Evolutionary conservation across 2,113 vertebrate genomes (phyloP).

Genomic region (Tichodroma muraria): DNA sequence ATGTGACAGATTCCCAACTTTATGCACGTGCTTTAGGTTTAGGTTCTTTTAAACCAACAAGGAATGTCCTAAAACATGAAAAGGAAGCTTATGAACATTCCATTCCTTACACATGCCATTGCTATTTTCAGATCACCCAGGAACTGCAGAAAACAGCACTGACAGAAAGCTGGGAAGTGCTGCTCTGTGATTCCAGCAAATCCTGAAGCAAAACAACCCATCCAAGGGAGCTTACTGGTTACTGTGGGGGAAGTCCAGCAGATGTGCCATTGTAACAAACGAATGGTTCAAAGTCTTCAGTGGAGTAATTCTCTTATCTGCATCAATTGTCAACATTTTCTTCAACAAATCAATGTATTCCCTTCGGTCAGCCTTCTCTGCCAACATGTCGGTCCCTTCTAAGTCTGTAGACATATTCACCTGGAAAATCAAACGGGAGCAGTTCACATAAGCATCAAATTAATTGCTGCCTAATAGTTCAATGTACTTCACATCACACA

Average conservation of each 20-base stretch:
- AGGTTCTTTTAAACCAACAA: not conserved
- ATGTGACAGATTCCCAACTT: not conserved
- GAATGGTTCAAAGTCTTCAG: slow-evolving; percentile 96
- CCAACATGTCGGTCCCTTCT: slow-evolving; percentile 95
- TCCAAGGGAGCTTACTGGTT: slow-evolving; percentile 83
- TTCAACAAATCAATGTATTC: slow-evolving; percentile 97
- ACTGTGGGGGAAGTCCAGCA: slow-evolving; percentile 97
- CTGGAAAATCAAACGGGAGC: slow-evolving; percentile 61
- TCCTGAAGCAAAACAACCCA: not conserved
- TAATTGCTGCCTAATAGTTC: not conserved
- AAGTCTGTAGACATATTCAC: slow-evolving; percentile 97
- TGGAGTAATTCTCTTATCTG: slow-evolving; percentile 95
- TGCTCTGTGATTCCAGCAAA: not conserved
- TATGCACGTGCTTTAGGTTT: not conserved
- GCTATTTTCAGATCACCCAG: not conserved
- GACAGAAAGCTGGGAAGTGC: not conserved
- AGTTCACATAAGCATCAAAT: not conserved
- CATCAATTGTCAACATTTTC: slow-evolving; percentile 98
- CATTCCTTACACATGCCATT: not conserved
- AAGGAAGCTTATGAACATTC: not conserved
- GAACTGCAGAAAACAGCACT: not conserved
- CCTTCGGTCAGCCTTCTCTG: slow-evolving; percentile 95
- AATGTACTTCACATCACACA: not conserved
- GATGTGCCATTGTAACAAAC: slow-evolving; percentile 94
- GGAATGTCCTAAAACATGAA: not conserved